Evolutionary conservation across 2,113 vertebrate species (phyloP), one percentile per base, ranked within the genome.

Genomic region (Muntiacus muntjak): DNA sequence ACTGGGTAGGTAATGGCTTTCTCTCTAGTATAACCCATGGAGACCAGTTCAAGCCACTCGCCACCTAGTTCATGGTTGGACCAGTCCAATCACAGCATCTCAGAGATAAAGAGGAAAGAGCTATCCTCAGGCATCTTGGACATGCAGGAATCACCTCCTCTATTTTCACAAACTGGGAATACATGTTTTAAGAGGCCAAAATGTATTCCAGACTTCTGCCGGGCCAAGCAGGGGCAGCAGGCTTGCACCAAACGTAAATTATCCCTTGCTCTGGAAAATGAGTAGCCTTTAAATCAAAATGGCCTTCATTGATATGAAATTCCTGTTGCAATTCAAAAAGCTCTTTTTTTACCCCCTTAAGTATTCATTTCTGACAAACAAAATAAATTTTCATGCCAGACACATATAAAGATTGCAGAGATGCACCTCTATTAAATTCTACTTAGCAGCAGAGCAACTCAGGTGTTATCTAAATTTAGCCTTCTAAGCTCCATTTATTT

Each of bases 401-500:
- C 67, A 96, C 95, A 98, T 55, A 86, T 23, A 74, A 91, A 94
- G 95, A 98, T 95, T 95, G 71, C 83, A 76, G 87, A 95, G 89
- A 98, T 96, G 84, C 82, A 94, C 93, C 88, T 95, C 97, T 95
- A 95, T 97, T 98, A 97, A 98, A 97, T 93, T 97, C 95, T 97
- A 92, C 97, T 97, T 97, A 98, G 81, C 58, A 47, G 87, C 86
- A 95, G 93, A 98, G 83, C 43, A 16, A 91, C 93, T 98, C 96
- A 95, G 97, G 98, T 98, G 96, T 95, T 96, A 93, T 74, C 98
- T 97, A 97, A 98, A 97, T 97, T 98, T 97, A 98, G 96, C 97
- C 87, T 87, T 92, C 89, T 82, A 67, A 97, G 97, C 40, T 95
- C 83, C 84, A 45, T 87, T 91, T 74, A 95, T 97, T 92, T 90